Conservation (phyloP, 2,113 vertebrate genomes). For the Vombatus ursinus region DNA sequence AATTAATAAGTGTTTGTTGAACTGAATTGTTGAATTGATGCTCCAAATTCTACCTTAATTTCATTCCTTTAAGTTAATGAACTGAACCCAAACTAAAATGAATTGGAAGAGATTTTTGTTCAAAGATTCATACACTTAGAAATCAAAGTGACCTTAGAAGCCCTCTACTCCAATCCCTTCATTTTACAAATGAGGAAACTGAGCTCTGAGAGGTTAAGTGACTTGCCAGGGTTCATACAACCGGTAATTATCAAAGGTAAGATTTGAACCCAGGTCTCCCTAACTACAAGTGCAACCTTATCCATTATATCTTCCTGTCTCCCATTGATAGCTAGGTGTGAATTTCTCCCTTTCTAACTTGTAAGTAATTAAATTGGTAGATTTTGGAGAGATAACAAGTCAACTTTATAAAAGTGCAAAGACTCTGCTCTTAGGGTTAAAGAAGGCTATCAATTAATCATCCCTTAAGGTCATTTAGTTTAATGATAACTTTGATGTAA, state of each 20-base stretch:
- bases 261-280: not conserved
- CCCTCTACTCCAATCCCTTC: not conserved
- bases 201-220: not conserved
- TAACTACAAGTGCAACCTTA: not conserved
- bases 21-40: not conserved
- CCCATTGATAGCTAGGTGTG: not conserved
- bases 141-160: not conserved
- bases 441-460: not conserved
- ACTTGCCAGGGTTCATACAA: not conserved
- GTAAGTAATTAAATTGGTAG: not conserved
- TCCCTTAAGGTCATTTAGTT: not conserved
- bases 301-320: not conserved
- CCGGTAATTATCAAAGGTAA: not conserved
- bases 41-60: not conserved
- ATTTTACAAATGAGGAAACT: not conserved
- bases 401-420: not conserved
- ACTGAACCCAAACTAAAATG: not conserved
- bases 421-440: not conserved
- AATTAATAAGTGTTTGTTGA: not conserved
- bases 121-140: not conserved
- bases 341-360: not conserved
- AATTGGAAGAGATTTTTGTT: not conserved
- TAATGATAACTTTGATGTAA: not conserved
- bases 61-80: not conserved
- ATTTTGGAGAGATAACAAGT: not conserved